phyloP scores from a whole-genome alignment of 2,113 vertebrate genomes.

The Acrocephalus arundinaceus region DNA sequence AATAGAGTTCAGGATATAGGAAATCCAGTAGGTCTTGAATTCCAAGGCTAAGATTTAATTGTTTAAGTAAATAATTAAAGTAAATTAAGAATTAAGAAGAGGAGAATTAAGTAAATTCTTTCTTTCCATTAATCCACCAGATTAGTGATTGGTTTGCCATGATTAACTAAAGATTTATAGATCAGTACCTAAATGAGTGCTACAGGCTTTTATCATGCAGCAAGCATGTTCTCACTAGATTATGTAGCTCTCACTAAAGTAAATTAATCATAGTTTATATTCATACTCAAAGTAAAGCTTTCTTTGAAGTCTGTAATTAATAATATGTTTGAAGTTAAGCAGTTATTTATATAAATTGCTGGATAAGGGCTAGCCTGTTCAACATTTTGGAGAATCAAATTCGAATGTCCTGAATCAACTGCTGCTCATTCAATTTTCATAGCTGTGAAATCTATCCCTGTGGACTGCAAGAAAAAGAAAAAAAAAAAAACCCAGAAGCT shows the following conservation, averaged over 20 bases:
- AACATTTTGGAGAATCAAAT: neutral
- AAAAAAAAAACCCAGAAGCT: neutral
- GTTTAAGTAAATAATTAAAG: neutral
- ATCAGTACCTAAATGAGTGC: neutral
- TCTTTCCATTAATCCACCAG: neutral
- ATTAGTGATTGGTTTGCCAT: neutral
- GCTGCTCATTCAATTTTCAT: neutral
- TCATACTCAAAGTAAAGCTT: neutral
- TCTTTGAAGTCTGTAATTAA: conserved; percentile 10
- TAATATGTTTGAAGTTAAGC: neutral
- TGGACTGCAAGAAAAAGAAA: neutral
- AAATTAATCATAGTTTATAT: neutral
- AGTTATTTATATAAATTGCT: neutral
- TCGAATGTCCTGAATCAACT: neutral
- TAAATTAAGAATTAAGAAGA: too few species aligned
- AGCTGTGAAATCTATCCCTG: neutral
- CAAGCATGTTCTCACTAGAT: neutral
- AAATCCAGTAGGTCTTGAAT: neutral
- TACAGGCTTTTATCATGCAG: neutral
- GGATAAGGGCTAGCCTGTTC: neutral
- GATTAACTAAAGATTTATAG: neutral
- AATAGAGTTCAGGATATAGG: neutral
- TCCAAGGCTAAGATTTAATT: neutral
- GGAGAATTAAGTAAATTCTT: too few species aligned
- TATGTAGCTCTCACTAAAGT: neutral